Evolutionary conservation across 1,140 invertebrate species (phyloP), one percentile per base, ranked within the genome.

Genomic region (Meloidogyne exigua): DNA sequence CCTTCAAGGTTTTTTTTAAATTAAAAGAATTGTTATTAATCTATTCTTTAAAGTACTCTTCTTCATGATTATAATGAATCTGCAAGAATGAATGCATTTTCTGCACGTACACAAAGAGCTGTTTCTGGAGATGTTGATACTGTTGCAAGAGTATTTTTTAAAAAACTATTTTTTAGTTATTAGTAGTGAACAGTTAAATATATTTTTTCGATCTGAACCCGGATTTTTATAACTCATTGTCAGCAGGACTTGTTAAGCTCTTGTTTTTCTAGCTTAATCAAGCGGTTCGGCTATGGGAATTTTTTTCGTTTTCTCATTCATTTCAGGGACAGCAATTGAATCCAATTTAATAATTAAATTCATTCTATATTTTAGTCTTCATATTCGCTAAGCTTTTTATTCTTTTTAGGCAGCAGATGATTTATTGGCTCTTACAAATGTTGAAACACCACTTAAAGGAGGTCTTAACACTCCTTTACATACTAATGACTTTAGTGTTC

Each of bases 391-490:
- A 49, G 3, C 4, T 18, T 49, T 49, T 1, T 49, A 15, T 71
- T 74, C n/a, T n/a, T 57, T 75, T 26, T 78, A 91, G 91, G 96
- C 98, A 89, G 95, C 96, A 0, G 95, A 98, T 88, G 98, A 98
- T 88, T 93, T 99, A 74, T 96, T 99, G 93, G 96, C 96, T 5
- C 88, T 99, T 9, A 94, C 93, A 0, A 95, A 98, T 87, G 95
- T 96, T 0, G 96, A 99, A 83, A 99, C 96, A 0, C 96, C 96
- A 13, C 88, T 99, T 0, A 98, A 98, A 88, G 89, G 96, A 64
- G 96, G 96, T 0, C 83, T 95, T 4, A 99, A 99, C 87, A 97
- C 95, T 0, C 93, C 94, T 0, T 88, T 98, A 1, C 91, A 93
- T 76, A 92, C 96, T 83, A 91, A 92, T 0, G 94, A 98, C 88